Conservation (phyloP, 2,113 vertebrate genomes). For the Jacana jacana region DNA sequence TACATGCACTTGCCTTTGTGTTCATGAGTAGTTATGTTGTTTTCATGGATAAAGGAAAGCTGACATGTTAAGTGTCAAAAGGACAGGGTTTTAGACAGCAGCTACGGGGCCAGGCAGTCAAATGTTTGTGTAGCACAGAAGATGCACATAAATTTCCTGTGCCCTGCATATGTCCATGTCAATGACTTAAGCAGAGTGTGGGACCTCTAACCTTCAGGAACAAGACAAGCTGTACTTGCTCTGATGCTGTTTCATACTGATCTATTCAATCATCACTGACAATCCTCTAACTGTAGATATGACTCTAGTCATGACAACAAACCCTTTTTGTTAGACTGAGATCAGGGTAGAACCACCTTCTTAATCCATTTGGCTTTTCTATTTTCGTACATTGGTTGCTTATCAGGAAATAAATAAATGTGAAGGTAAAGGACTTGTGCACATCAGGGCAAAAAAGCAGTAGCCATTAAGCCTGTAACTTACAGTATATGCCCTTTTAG, state of each 20-base stretch:
- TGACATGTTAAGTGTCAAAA: neutral
- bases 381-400: conserved; percentile 54
- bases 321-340: neutral
- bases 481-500: conserved; percentile 48
- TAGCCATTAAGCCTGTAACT: conserved; percentile 59
- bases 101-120: neutral
- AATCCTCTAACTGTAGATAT: conserved; percentile 25
- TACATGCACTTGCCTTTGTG: neutral
- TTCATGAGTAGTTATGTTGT: neutral
- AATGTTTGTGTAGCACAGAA: neutral
- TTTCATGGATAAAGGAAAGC: neutral
- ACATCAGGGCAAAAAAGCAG: conserved; percentile 50
- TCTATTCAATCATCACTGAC: neutral
- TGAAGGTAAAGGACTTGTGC: conserved; percentile 54
- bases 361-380: conserved; percentile 52
- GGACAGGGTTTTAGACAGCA: neutral
- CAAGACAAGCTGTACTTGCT: neutral
- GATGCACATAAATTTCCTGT: neutral
- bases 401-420: conserved; percentile 59
- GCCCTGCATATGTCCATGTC: neutral
- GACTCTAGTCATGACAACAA: neutral
- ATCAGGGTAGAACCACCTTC: conserved; percentile 2
- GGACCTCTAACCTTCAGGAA: neutral
- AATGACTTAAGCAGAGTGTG: neutral
- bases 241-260: neutral